These are phyloP conservation scores for Mesorhabditis spiculigera DNA, from an alignment of 2,888 invertebrate species.

Conservation along the genomic window DNA sequence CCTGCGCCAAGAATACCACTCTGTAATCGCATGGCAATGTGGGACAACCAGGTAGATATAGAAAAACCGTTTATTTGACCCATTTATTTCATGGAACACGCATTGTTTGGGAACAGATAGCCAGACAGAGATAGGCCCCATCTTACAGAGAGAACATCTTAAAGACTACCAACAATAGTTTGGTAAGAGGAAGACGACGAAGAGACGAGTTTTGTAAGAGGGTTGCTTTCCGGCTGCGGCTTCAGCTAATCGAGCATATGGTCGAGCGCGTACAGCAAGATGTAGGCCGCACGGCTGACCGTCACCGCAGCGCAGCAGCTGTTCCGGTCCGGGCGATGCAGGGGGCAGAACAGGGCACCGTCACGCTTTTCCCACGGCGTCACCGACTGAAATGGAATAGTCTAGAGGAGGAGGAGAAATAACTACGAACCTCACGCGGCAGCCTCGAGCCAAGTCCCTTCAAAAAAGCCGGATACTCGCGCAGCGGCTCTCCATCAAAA, in stretches of 20 bases:
- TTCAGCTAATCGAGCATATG: background rate
- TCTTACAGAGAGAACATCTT: too few relatives aligned
- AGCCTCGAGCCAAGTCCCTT: constrained; percentile 20
- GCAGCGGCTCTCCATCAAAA: constrained; percentile 20
- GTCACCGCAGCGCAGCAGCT: constrained; percentile 17
- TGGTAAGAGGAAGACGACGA: too few relatives aligned
- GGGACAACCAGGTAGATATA: too few relatives aligned
- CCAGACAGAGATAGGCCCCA: too few relatives aligned
- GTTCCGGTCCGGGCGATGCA: constrained; percentile 11
- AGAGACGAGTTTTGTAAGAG: too few relatives aligned
- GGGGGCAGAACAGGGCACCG: constrained; percentile 19
- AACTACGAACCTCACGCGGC: constrained; percentile 15
- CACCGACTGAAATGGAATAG: background rate
- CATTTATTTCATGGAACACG: too few relatives aligned
- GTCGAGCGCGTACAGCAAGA: constrained; percentile 30
- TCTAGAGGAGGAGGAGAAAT: background rate
- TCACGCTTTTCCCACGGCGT: constrained; percentile 25
- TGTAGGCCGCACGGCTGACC: constrained; percentile 31
- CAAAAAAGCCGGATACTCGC: constrained; percentile 27
- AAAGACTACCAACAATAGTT: too few relatives aligned
- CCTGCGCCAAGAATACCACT: too few relatives aligned
- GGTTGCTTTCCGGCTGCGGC: too few relatives aligned
- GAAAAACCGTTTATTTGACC: too few relatives aligned
- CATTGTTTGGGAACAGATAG: too few relatives aligned
- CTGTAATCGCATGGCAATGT: too few relatives aligned